Conservation (phyloP, 1,140 invertebrate genomes). For the Orussus abietinus region DNA sequence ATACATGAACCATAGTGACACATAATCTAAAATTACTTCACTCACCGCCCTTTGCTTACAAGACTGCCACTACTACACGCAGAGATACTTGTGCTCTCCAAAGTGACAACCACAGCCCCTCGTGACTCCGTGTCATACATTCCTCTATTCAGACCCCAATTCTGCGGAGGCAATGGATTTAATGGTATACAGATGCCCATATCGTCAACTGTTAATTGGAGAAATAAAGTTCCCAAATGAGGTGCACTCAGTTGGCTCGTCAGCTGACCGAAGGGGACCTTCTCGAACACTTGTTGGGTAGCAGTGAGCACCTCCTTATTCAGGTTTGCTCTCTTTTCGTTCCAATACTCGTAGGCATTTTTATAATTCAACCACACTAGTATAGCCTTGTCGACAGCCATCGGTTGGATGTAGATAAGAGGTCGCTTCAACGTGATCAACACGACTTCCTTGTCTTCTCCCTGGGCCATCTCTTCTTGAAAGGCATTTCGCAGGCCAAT, state of each 20-base stretch:
- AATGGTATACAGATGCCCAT: constrained; percentile 94
- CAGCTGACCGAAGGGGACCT: constrained; percentile 73
- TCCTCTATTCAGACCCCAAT: constrained; percentile 62
- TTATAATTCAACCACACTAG: constrained; percentile 98
- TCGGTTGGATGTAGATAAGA: constrained; percentile 90
- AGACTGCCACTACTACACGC: constrained; percentile 74
- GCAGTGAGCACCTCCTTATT: constrained; percentile 83
- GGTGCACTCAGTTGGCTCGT: constrained; percentile 68
- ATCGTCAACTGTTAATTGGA: constrained; percentile 93
- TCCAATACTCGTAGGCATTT: constrained; percentile 99
- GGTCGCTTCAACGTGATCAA: constrained; percentile 88
- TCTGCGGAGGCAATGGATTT: constrained; percentile 70
- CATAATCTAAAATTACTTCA: constrained; percentile 1
- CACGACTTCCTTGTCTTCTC: constrained; percentile 91
- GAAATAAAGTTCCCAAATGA: constrained; percentile 83
- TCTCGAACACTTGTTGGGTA: constrained; percentile 72
- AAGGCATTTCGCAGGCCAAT: constrained; percentile 81
- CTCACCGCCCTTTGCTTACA: constrained; percentile 65
- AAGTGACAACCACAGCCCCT: constrained; percentile 88
- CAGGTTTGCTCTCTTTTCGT: constrained; percentile 84
- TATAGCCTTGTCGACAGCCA: constrained; percentile 94
- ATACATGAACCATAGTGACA: constrained; percentile 4
- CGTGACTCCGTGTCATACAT: constrained; percentile 76
- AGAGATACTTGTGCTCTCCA: constrained; percentile 92
- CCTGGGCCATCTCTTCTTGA: constrained; percentile 85